A percentile compares a stretch with the other conserved stretches of the same genome.
Evolutionary conservation across 2,888 invertebrate genomes (phyloP).

Genomic region (Dugesia japonica): DNA sequence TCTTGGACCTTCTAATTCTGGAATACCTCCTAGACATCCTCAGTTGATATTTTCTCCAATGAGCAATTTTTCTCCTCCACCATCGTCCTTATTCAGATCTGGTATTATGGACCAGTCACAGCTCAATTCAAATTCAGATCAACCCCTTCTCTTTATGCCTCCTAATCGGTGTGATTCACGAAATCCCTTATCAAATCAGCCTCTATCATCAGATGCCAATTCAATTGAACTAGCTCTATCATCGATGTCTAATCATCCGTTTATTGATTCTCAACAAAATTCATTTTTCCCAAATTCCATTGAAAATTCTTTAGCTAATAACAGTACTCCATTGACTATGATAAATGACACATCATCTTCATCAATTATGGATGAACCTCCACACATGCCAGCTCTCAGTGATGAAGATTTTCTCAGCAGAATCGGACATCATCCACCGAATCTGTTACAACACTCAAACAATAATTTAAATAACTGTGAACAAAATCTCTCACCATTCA

Average conservation of each 20-base stretch:
- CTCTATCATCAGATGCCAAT: constrained; percentile 12
- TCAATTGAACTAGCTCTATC: not conserved
- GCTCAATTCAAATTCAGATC: constrained; percentile 12
- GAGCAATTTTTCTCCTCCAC: constrained; percentile 6
- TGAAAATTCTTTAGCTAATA: constrained; percentile 5
- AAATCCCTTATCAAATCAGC: constrained; percentile 7
- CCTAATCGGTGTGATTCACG: constrained; percentile 10
- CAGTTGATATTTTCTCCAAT: constrained; percentile 9
- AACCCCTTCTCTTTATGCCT: not conserved
- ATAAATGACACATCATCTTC: not conserved
- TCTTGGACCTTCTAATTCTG: constrained; percentile 8
- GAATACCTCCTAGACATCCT: constrained; percentile 13
- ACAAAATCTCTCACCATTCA: constrained; percentile 16
- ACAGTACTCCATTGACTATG: constrained; percentile 5
- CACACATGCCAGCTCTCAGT: not conserved
- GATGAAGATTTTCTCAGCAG: constrained; percentile 13
- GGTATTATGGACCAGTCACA: constrained; percentile 9
- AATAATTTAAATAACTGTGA: not conserved
- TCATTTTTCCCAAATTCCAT: not conserved
- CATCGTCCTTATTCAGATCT: constrained; percentile 4
- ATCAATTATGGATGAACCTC: constrained; percentile 10
- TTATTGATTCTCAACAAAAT: constrained; percentile 10
- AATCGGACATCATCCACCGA: not conserved
- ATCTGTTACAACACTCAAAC: not conserved
- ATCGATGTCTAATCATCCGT: constrained; percentile 10